phyloP scores from a whole-genome alignment of 53 echinoderm and acorn worm species.

The Paelopatides confundens region DNA sequence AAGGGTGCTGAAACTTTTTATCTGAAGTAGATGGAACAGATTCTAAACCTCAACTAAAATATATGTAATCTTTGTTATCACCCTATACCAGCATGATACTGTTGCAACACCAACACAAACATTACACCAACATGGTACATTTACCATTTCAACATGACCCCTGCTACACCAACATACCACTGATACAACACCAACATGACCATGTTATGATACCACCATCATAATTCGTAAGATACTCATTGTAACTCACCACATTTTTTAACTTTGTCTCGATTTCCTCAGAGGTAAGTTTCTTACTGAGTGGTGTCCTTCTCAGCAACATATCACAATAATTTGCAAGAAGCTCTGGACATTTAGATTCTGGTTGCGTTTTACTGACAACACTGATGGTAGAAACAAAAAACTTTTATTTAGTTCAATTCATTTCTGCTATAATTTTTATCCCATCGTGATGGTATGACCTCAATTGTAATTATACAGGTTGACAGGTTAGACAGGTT shows the following conservation, averaged over 20 bases:
- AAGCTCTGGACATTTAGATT: slow-evolving; percentile 97
- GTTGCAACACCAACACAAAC: neutral
- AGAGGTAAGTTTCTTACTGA: slow-evolving; percentile 95
- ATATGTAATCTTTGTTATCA: no score
- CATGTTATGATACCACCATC: neutral
- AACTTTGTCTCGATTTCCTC: slow-evolving; percentile 96
- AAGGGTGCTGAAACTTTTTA: no score
- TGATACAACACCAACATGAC: no score
- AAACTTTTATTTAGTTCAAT: no score
- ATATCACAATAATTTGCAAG: slow-evolving; percentile 98
- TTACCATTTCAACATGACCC: no score
- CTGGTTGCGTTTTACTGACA: slow-evolving; percentile 94
- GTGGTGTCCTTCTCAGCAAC: slow-evolving; percentile 89
- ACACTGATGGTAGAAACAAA: slow-evolving; percentile 53
- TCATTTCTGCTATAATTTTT: no score
- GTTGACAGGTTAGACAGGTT: no score
- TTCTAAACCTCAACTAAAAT: no score
- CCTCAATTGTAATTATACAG: neutral
- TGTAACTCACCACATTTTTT: slow-evolving; percentile 90
- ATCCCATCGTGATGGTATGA: no score
- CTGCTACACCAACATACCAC: no score
- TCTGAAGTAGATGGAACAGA: no score
- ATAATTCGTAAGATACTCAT: neutral
- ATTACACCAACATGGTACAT: no score
- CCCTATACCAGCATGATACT: neutral